phyloP scores from a whole-genome alignment of 2,113 vertebrate species.

The Formicarius rufipectus region DNA sequence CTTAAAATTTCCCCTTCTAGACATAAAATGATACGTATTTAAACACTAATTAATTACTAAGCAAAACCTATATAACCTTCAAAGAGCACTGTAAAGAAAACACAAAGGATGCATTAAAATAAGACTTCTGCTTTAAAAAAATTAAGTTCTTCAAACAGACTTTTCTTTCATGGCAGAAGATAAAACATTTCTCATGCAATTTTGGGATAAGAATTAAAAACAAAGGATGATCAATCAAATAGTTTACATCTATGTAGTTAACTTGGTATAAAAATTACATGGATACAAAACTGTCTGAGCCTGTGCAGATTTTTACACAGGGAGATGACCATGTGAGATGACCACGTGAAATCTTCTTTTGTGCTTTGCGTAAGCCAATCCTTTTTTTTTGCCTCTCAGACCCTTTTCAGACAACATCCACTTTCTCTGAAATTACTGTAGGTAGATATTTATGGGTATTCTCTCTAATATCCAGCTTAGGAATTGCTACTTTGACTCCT shows the following conservation, averaged over 20 bases:
- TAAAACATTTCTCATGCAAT: neutral
- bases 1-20: neutral
- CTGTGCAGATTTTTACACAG: neutral
- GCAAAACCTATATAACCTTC: neutral
- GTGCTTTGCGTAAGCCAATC: neutral
- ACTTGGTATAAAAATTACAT: neutral
- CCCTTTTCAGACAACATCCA: neutral
- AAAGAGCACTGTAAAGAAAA: neutral
- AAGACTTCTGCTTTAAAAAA: neutral
- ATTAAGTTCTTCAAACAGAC: neutral
- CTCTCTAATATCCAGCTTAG: neutral
- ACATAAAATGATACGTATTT: neutral
- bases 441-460: neutral
- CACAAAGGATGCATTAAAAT: neutral
- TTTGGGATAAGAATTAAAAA: neutral
- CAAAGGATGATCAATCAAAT: neutral
- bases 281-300: neutral
- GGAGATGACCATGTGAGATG: neutral
- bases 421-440: neutral
- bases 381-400: neutral
- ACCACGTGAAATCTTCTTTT: neutral
- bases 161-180: neutral
- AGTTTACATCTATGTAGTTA: neutral
- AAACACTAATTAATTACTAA: neutral
- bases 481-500: neutral